A percentile compares a stretch with the other conserved stretches of the same genome.
phyloP scores from a whole-genome alignment of 2,113 vertebrate species.

The Scortum barcoo region DNA sequence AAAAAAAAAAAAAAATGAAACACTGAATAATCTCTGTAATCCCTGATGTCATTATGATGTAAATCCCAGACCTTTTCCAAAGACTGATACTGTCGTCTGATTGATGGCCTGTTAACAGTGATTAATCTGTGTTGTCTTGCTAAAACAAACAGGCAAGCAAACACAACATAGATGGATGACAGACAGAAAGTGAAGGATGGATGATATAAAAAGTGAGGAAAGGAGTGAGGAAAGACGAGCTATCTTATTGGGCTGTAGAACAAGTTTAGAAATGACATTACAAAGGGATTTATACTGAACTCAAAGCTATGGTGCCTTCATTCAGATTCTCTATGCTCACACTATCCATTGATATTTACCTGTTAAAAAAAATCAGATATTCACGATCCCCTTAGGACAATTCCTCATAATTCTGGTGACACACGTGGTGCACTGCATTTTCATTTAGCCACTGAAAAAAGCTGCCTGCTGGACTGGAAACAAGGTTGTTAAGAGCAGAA shows the following conservation, averaged over 20 bases:
- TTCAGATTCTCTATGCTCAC: neutral
- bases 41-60: constrained; percentile 36
- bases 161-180: constrained; percentile 16
- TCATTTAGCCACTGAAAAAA: neutral
- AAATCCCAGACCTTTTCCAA: constrained; percentile 27
- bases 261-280: neutral
- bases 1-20: constrained; percentile 10
- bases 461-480: neutral
- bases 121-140: constrained; percentile 23
- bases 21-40: constrained; percentile 15
- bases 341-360: neutral
- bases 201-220: neutral
- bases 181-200: neutral
- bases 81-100: constrained; percentile 16
- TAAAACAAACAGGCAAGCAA: constrained; percentile 2
- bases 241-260: neutral
- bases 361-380: neutral
- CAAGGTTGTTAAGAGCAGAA: neutral
- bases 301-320: neutral
- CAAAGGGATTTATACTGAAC: neutral
- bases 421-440: too few species aligned
- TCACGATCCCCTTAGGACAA: neutral
- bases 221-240: neutral
- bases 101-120: constrained; percentile 23
- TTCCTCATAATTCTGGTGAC: too few species aligned